phyloP scores from a whole-genome alignment of 2,888 invertebrate genomes.

The Pyralis farinalis region DNA sequence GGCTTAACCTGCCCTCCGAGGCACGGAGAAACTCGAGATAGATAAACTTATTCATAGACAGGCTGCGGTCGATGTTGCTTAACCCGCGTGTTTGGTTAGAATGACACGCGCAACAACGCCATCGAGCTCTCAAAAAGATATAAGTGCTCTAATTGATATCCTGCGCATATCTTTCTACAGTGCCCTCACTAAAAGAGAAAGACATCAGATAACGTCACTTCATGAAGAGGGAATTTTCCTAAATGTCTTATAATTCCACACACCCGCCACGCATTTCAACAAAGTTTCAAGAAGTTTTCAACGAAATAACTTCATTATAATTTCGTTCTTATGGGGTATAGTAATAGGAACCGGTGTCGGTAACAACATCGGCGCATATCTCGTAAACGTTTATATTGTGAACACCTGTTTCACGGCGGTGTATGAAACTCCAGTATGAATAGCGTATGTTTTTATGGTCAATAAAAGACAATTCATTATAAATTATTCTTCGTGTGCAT shows the following conservation, averaged over 20 bases:
- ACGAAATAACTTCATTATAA: not conserved
- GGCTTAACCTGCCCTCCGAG: no score
- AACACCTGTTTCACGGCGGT: not conserved
- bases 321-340: not conserved
- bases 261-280: not conserved
- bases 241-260: not conserved
- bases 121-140: no score
- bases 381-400: slow-evolving; percentile 3
- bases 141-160: no score
- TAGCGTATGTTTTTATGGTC: slow-evolving; percentile 1
- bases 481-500: slow-evolving; percentile 1
- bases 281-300: not conserved
- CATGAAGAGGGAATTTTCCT: no score
- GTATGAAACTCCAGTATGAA: not conserved
- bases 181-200: no score
- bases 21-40: no score
- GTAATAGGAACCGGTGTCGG: not conserved
- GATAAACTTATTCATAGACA: no score
- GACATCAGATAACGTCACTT: no score
- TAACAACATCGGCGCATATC: not conserved
- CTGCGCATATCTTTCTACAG: no score
- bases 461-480: slow-evolving; percentile 1
- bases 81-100: no score
- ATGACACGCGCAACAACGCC: no score
- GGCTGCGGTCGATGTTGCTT: no score